Percentiles rank a stretch among this genome's conserved stretches.
Conservation (phyloP, 2,113 vertebrate genomes). For the Pollachius pollachius region DNA sequence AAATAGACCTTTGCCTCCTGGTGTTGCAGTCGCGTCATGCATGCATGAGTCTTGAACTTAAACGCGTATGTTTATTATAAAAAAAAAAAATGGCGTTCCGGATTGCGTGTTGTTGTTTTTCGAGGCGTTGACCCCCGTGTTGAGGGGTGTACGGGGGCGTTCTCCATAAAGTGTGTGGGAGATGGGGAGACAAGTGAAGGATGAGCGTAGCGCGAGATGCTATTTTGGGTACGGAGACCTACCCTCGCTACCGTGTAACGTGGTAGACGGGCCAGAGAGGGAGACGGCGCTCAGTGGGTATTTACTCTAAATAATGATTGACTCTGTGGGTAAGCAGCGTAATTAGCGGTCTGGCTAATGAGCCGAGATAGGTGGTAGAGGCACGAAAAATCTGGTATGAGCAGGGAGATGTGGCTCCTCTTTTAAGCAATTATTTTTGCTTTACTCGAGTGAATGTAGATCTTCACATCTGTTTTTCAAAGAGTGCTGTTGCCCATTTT, state of each 20-base stretch:
- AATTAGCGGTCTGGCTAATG: slow-evolving; percentile 63
- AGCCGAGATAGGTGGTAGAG: slow-evolving; percentile 32
- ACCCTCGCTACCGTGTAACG: slow-evolving; percentile 41
- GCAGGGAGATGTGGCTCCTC: too few species aligned
- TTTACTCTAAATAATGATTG: slow-evolving; percentile 53
- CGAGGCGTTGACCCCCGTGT: too few species aligned
- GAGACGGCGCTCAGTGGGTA: slow-evolving; percentile 50
- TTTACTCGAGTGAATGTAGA: too few species aligned
- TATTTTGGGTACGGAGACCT: slow-evolving; percentile 10
- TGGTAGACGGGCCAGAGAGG: slow-evolving; percentile 31
- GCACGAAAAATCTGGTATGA: slow-evolving; percentile 5
- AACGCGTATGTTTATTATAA: neutral
- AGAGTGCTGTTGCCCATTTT: too few species aligned
- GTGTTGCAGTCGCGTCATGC: slow-evolving; percentile 40
- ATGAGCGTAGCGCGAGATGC: too few species aligned
- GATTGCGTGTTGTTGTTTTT: too few species aligned
- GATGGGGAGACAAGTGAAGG: too few species aligned
- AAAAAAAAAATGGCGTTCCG: too few species aligned
- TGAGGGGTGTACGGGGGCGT: too few species aligned
- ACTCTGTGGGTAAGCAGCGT: slow-evolving; percentile 61
- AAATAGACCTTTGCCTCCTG: slow-evolving; percentile 42
- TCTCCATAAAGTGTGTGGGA: too few species aligned
- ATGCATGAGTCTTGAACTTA: slow-evolving; percentile 45
- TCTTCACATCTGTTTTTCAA: too few species aligned
- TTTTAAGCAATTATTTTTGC: too few species aligned